These are phyloP conservation scores for Choreutis nemorana DNA, from an alignment of 2,888 invertebrate species.

Conservation along the genomic window DNA sequence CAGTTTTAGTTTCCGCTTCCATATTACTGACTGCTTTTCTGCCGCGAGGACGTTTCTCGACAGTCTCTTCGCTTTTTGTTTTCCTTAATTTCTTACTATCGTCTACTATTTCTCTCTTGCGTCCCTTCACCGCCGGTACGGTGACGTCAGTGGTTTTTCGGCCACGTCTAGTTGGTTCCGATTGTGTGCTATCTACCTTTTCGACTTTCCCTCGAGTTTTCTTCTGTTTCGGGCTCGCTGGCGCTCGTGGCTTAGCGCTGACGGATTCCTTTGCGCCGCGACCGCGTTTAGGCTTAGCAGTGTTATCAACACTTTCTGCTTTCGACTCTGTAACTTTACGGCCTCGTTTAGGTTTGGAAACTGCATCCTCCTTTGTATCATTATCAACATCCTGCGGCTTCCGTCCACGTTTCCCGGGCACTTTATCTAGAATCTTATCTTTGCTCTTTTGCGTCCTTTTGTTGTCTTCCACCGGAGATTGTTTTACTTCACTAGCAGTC, in stretches of 20 bases:
- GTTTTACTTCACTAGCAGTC: background rate
- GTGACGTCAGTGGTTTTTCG: conserved; percentile 10
- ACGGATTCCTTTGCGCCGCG: too few relatives aligned
- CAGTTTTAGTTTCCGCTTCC: too few relatives aligned
- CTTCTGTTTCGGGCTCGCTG: conserved; percentile 6
- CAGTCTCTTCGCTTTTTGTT: too few relatives aligned
- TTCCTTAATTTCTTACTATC: too few relatives aligned
- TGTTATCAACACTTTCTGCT: too few relatives aligned
- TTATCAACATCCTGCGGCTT: too few relatives aligned
- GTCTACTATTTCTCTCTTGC: too few relatives aligned
- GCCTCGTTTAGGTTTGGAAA: conserved; percentile 11
- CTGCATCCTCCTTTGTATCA: conserved; percentile 2
- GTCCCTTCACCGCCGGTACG: too few relatives aligned
- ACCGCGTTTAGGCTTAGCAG: too few relatives aligned
- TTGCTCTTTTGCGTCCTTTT: background rate
- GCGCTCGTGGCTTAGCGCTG: too few relatives aligned
- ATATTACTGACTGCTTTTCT: too few relatives aligned
- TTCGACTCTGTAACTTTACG: conserved; percentile 14
- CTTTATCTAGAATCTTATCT: background rate
- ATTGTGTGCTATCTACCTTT: conserved; percentile 13
- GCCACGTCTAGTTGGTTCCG: conserved; percentile 10
- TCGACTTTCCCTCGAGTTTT: conserved; percentile 16
- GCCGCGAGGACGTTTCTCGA: too few relatives aligned
- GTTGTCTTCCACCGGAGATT: background rate
- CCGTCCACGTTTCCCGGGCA: background rate